Evolutionary conservation across 1,140 invertebrate genomes (phyloP).

Genomic region (Holotrichia oblita): DNA sequence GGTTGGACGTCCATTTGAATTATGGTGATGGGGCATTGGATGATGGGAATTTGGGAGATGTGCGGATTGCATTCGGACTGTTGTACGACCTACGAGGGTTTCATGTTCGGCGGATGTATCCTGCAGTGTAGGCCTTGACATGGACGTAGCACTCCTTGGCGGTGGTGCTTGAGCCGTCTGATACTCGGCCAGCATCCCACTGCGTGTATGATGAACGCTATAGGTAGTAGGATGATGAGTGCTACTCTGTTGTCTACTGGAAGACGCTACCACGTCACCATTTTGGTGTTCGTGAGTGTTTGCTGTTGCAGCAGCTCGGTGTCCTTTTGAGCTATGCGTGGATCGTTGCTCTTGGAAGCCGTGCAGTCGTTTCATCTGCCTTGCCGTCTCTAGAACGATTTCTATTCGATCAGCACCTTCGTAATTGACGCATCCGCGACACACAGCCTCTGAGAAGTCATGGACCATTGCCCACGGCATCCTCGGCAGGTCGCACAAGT

Average conservation of each 20-base stretch:
- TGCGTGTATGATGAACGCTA: conserved; percentile 62
- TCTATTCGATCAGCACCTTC: conserved; percentile 98
- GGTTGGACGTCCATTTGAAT: conserved; percentile 57
- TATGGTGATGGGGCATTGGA: conserved; percentile 56
- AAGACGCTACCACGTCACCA: conserved; percentile 62
- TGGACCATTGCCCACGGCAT: conserved; percentile 99
- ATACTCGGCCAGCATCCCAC: conserved; percentile 61
- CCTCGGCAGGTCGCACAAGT: conserved; percentile 96
- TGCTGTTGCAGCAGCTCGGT: conserved; percentile 63
- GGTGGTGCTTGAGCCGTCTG: conserved; percentile 56
- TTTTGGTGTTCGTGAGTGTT: conserved; percentile 72
- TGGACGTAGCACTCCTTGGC: conserved; percentile 55
- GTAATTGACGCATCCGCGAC: conserved; percentile 99
- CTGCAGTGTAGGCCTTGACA: conserved; percentile 52
- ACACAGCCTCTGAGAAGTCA: conserved; percentile 97
- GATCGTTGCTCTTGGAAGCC: conserved; percentile 75
- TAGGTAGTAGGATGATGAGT: conserved; percentile 56
- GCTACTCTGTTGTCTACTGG: conserved; percentile 59
- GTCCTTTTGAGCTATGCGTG: conserved; percentile 61
- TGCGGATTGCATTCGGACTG: conserved; percentile 63
- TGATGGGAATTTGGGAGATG: conserved; percentile 64
- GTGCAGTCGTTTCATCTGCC: conserved; percentile 92
- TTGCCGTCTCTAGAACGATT: conserved; percentile 90
- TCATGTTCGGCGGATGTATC: conserved; percentile 60
- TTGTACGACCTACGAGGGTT: conserved; percentile 63